These are phyloP conservation scores for Ondatra zibethicus DNA, from an alignment of 2,113 vertebrate genomes.

Conservation along the genomic window DNA sequence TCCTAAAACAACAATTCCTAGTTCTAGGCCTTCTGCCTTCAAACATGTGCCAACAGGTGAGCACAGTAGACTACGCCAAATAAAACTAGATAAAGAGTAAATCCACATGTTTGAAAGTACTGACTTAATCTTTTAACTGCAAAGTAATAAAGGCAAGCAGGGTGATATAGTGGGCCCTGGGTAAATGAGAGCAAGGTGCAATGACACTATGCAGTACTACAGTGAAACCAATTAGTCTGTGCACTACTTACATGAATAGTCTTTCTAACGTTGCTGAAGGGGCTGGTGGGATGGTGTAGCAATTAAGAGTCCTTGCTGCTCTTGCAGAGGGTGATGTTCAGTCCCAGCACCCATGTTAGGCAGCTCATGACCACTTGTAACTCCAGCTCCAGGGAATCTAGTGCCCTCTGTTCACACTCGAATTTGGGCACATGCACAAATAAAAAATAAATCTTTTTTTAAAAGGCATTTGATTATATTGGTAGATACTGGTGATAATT, in stretches of 20 bases:
- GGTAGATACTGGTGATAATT: neutral
- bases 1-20: neutral
- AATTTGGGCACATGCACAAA: neutral
- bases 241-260: too few species aligned
- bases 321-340: too few species aligned
- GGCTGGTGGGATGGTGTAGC: neutral
- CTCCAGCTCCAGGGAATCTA: neutral
- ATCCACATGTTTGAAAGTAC: neutral
- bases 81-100: neutral
- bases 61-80: neutral
- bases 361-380: neutral
- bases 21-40: neutral
- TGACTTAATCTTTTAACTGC: neutral
- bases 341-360: neutral
- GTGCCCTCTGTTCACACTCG: neutral
- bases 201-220: neutral
- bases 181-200: neutral
- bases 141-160: neutral
- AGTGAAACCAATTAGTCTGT: neutral
- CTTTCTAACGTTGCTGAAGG: neutral
- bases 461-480: neutral
- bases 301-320: neutral
- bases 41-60: neutral
- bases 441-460: neutral
- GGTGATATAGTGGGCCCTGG: too few species aligned